Base-by-base conservation (phyloP, 2,888 invertebrate species). In the Chrysomela aeneicollis region DNA sequence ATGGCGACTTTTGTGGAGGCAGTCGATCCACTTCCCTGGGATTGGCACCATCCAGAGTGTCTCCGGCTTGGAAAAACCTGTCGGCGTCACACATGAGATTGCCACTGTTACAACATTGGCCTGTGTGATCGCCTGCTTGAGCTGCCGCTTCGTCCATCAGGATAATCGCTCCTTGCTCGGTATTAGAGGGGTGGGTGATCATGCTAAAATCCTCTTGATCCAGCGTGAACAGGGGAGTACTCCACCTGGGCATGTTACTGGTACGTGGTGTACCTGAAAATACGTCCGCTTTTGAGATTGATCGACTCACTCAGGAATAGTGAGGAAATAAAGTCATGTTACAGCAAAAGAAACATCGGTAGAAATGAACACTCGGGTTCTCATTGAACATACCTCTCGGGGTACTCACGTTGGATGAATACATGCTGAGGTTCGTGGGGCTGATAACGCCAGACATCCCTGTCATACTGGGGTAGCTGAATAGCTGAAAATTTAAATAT, bases 191-290 rank as follows among this genome's bases (percentile, higher is more conserved):
- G 77, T 87, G 92, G 58, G 95, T 91, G 85, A 95, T 94, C 88
- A 97, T 94, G 81, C 92, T 94, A 84, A 97, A 97, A 84, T 97
- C 97, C 81, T 97, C 97, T 81, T 82, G 82, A 70, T 97, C 97
- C 59, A 92, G 89, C 73, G 96, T 90, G 86, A 96, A 95, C 59
- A 94, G 91, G 52, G 88, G 87, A 59, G 92, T 88, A 81, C 91
- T 94, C 96, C 96, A 97, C 78, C 95, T 90, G 68, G 86, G 88
- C 66, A 82, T 81, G 72, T 79, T 79, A 72, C 79, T 82, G 78
- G 83, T 79, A 73, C 92, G 87, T 68, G 90, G 89, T 66, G 90
- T 89, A 73, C 75, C 75, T 75, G 53, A 6, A 69, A 66, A 18
- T 15, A 46, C 37, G 35, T 46, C n/a, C 19, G 8, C n/a, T n/a